Evolutionary conservation across 2,888 invertebrate species (phyloP).

Genomic region (Harpalus rubripes): DNA sequence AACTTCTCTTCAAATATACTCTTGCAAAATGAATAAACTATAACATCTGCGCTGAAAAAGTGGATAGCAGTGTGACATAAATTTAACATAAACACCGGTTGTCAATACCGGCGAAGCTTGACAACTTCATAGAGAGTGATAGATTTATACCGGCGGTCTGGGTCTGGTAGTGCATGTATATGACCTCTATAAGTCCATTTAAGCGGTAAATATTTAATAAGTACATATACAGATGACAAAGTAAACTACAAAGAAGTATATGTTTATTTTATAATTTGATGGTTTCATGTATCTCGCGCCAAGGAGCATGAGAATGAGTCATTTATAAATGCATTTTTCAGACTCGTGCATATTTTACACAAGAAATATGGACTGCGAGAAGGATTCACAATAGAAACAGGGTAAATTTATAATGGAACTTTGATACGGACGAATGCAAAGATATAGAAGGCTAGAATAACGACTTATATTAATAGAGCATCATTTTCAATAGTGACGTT

Average conservation of each 20-base stretch:
- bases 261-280: constrained; percentile 53
- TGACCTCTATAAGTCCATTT: constrained; percentile 61
- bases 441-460: too few relatives aligned
- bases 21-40: constrained; percentile 26
- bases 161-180: neutral
- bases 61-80: constrained; percentile 43
- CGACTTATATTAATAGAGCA: too few relatives aligned
- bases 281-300: constrained; percentile 28
- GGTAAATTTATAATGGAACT: neutral
- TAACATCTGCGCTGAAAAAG: constrained; percentile 21
- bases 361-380: constrained; percentile 20
- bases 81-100: constrained; percentile 60
- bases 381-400: neutral
- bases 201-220: constrained; percentile 59
- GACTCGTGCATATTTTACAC: constrained; percentile 25
- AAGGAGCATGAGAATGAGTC: constrained; percentile 18
- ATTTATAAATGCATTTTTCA: constrained; percentile 28
- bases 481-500: too few relatives aligned
- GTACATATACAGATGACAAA: constrained; percentile 54
- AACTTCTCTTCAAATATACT: neutral
- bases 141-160: constrained; percentile 45
- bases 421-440: too few relatives aligned
- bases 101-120: constrained; percentile 56
- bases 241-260: constrained; percentile 57
- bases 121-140: constrained; percentile 59